Percentiles rank a stretch among this genome's conserved stretches.
Conservation (phyloP, 2,888 invertebrate species). For the Epistrophe grossulariae region DNA sequence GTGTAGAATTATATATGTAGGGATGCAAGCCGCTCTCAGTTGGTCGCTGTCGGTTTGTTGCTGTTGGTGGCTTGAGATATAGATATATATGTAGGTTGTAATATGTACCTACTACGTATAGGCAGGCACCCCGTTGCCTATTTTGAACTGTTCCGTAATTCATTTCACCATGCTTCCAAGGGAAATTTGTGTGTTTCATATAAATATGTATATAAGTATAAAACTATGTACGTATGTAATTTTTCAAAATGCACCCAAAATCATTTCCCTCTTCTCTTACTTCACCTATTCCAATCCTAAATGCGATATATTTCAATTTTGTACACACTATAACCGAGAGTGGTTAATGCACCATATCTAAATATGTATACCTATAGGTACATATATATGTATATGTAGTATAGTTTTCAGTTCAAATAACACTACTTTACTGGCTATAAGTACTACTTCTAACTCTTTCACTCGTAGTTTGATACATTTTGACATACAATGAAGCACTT, state of each 20-base stretch:
- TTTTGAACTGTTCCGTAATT: constrained; percentile 49
- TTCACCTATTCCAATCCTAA: constrained; percentile 1
- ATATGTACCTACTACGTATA: not conserved
- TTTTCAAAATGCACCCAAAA: constrained; percentile 66
- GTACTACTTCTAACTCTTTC: constrained; percentile 11
- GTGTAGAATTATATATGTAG: not conserved
- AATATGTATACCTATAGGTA: not conserved
- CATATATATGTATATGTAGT: not conserved
- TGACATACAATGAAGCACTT: constrained; percentile 19
- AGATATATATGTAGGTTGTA: not conserved
- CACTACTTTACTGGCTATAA: constrained; percentile 42
- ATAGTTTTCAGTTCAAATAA: constrained; percentile 58
- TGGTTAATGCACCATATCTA: constrained; percentile 43
- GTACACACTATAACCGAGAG: constrained; percentile 21
- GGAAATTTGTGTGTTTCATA: not conserved
- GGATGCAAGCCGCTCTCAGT: constrained; percentile 2
- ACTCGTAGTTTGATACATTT: constrained; percentile 40
- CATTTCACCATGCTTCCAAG: constrained; percentile 41
- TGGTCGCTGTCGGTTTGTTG: not conserved
- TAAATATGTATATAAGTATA: not conserved
- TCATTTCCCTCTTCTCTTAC: not conserved
- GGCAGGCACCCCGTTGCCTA: constrained; percentile 43
- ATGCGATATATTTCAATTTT: constrained; percentile 29
- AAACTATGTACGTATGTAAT: constrained; percentile 25
- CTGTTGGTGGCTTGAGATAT: constrained; percentile 6